Percentiles rank a stretch among this genome's conserved stretches.
phyloP scores from a whole-genome alignment of 2,888 invertebrate genomes.

The Phania funesta region DNA sequence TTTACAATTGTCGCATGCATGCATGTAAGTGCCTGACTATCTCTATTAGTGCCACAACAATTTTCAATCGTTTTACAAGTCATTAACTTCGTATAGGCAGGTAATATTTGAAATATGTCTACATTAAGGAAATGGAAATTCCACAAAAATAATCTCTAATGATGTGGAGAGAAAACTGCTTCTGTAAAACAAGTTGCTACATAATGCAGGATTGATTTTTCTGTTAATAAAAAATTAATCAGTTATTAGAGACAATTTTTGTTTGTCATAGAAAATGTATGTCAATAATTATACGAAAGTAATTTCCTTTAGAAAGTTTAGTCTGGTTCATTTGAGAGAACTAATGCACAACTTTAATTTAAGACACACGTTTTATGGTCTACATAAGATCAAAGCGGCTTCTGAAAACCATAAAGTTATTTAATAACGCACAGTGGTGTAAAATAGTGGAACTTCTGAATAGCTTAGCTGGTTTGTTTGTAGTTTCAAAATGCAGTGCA shows the following conservation, averaged over 20 bases:
- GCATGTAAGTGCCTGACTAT: background rate
- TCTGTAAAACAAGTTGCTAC: slow-evolving; percentile 20
- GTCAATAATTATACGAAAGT: slow-evolving; percentile 1
- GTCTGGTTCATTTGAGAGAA: too few species aligned
- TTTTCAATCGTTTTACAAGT: slow-evolving; percentile 49
- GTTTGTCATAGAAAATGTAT: background rate
- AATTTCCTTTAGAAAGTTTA: slow-evolving; percentile 44
- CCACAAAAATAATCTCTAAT: slow-evolving; percentile 41
- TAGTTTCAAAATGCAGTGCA: too few species aligned
- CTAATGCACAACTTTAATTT: too few species aligned
- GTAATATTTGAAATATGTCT: slow-evolving; percentile 34
- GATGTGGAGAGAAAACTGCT: slow-evolving; percentile 6
- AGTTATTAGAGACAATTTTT: slow-evolving; percentile 1
- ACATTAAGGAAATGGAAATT: slow-evolving; percentile 54
- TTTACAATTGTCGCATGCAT: background rate
- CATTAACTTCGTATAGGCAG: slow-evolving; percentile 26
- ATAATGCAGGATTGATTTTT: background rate
- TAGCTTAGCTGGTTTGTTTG: too few species aligned
- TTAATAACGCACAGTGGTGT: too few species aligned
- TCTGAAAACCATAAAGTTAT: too few species aligned
- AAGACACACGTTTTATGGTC: background rate
- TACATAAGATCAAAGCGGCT: too few species aligned
- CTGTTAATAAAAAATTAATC: background rate
- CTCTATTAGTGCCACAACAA: slow-evolving; percentile 6
- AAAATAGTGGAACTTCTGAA: too few species aligned